Conservation (phyloP, 2,888 invertebrate species). For the Spodoptera picta region DNA sequence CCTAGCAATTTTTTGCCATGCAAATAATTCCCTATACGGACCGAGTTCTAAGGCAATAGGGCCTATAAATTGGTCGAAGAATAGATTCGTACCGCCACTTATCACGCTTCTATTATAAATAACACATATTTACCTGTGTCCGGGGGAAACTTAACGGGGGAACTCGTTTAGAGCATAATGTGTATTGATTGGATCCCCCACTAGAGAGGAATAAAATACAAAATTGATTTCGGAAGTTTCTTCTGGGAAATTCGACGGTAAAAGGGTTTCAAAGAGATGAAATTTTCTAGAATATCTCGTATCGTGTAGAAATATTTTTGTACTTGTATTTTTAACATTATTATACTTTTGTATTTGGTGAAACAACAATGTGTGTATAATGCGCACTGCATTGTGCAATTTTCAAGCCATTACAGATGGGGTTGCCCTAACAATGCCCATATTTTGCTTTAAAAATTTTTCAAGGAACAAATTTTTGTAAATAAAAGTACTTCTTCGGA, state of each 20-base stretch:
- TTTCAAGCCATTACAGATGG: no score
- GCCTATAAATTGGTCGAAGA: slow-evolving; percentile 54
- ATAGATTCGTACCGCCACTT: slow-evolving; percentile 54
- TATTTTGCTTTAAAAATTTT: no score
- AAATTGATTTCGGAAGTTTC: slow-evolving; percentile 49
- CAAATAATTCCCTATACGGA: not conserved
- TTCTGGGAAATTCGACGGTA: slow-evolving; percentile 34
- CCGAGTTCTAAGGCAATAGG: not conserved
- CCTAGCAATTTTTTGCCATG: slow-evolving; percentile 1
- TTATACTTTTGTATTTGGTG: no score
- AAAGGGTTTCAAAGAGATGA: slow-evolving; percentile 12
- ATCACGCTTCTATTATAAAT: slow-evolving; percentile 54
- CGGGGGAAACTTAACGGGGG: slow-evolving; percentile 45
- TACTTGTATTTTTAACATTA: not conserved
- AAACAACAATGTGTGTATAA: no score
- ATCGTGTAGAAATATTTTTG: not conserved
- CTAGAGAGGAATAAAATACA: slow-evolving; percentile 54
- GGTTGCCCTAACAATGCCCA: no score
- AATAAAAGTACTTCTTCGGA: no score
- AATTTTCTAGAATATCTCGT: slow-evolving; percentile 21
- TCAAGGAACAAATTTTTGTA: no score
- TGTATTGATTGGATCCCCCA: slow-evolving; percentile 53
- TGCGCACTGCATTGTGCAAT: no score
- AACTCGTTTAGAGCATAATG: slow-evolving; percentile 52
- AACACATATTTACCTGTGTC: slow-evolving; percentile 57